Conservation (phyloP, 2,888 invertebrate species). For the Dromius quadrimaculatus region DNA sequence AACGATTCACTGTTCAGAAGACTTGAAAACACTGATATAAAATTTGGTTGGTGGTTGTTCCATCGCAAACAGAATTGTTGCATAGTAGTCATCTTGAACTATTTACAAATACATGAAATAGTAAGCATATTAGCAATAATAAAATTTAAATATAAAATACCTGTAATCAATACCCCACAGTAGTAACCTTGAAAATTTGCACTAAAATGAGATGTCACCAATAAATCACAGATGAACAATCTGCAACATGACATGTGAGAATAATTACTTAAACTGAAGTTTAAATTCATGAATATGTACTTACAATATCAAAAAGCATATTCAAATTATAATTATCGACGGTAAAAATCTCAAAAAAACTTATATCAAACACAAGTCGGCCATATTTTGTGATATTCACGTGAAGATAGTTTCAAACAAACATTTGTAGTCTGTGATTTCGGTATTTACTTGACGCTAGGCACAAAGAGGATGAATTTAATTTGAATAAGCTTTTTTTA, state of each 20-base stretch:
- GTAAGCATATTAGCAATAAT: background rate
- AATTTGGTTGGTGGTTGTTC: conserved; percentile 95
- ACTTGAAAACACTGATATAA: conserved; percentile 89
- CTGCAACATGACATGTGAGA: conserved; percentile 19
- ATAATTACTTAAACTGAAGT: conserved; percentile 27
- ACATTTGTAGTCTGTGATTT: background rate
- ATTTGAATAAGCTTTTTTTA: no score
- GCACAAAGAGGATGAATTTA: background rate
- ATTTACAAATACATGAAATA: conserved; percentile 11
- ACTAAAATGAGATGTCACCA: conserved; percentile 58
- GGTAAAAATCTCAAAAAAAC: conserved; percentile 40
- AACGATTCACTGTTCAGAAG: conserved; percentile 85
- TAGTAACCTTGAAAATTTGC: conserved; percentile 62
- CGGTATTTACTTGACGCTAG: background rate
- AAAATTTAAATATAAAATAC: conserved; percentile 57
- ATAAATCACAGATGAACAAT: conserved; percentile 37
- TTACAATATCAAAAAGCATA: conserved; percentile 41
- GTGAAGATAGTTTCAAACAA: conserved; percentile 16
- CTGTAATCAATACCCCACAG: conserved; percentile 61
- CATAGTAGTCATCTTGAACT: conserved; percentile 62
- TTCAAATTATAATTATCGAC: conserved; percentile 34
- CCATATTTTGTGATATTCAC: conserved; percentile 42
- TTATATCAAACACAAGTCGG: conserved; percentile 38
- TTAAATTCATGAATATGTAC: conserved; percentile 11
- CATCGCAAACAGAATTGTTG: conserved; percentile 74